A percentile compares a stretch with the other conserved stretches of the same genome.
phyloP scores from a whole-genome alignment of 2,888 invertebrate species.

The Tethea ocularis region DNA sequence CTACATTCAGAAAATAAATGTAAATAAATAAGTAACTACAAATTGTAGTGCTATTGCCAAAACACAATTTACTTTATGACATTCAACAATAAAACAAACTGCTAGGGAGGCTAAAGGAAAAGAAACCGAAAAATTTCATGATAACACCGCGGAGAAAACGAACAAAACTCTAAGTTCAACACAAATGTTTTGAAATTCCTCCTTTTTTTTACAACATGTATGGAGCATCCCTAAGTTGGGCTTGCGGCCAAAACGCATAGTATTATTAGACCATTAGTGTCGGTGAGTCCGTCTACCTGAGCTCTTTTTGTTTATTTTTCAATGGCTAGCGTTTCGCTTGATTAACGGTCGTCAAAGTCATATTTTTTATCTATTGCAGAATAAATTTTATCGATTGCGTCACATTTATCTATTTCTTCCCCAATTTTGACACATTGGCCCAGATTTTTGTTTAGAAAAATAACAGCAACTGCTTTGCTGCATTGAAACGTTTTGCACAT shows the following conservation, averaged over 20 bases:
- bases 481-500: constrained; percentile 8
- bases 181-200: constrained; percentile 29
- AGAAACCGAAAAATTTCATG: neutral
- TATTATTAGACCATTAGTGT: constrained; percentile 78
- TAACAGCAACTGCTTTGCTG: neutral
- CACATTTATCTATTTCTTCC: neutral
- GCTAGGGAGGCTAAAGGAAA: neutral
- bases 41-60: constrained; percentile 29
- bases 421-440: constrained; percentile 12
- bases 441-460: neutral
- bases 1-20: neutral
- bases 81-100: constrained; percentile 22
- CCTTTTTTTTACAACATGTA: constrained; percentile 39
- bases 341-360: constrained; percentile 35
- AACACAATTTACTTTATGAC: constrained; percentile 22
- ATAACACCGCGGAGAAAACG: constrained; percentile 4
- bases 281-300: constrained; percentile 67
- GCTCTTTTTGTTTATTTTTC: constrained; percentile 44
- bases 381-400: neutral
- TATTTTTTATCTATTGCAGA: constrained; percentile 25
- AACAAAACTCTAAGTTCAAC: constrained; percentile 19
- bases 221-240: constrained; percentile 61
- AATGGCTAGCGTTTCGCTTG: constrained; percentile 26
- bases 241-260: constrained; percentile 65
- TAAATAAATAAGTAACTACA: neutral